phyloP scores from a whole-genome alignment of 2,797 vertebrate genomes.

The Hipposideros larvatus region DNA sequence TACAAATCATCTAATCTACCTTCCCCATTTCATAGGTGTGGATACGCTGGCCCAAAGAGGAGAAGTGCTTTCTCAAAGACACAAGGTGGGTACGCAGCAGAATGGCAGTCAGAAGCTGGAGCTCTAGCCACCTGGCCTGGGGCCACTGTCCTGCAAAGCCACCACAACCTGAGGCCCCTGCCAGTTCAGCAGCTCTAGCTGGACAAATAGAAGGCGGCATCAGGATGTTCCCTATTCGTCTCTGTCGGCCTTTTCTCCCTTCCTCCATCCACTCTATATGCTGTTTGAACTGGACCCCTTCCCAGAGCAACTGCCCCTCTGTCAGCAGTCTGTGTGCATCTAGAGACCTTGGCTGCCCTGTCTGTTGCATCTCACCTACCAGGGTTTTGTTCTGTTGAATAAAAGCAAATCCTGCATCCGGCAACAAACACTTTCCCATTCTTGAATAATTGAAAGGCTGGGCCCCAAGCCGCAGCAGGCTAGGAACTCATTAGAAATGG shows the following conservation, averaged over 20 bases:
- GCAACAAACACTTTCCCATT: conserved; percentile 71
- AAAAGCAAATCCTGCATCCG: conserved; percentile 75
- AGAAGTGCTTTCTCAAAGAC: background rate
- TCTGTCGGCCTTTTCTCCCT: background rate
- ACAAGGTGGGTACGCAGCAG: background rate
- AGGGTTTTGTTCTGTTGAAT: conserved; percentile 77
- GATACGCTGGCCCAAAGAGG: background rate
- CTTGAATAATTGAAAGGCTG: conserved; percentile 82
- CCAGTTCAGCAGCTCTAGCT: background rate
- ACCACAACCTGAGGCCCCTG: background rate
- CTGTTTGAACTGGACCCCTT: conserved; percentile 56
- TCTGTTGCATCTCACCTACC: conserved; percentile 59
- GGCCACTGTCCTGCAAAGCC: background rate
- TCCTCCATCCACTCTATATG: conserved; percentile 19
- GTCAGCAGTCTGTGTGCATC: background rate
- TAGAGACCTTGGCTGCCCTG: conserved; percentile 49
- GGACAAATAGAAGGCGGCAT: conserved; percentile 44
- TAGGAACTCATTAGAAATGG: conserved; percentile 71
- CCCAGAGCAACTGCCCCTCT: background rate
- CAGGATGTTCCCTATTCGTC: conserved; percentile 44
- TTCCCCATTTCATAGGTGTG: background rate
- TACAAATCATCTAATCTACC: background rate
- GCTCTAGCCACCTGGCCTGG: background rate
- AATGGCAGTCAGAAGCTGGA: background rate
- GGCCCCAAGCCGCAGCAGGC: conserved; percentile 64